Evolutionary conservation across 2,888 invertebrate species (phyloP), one percentile per base, ranked within the genome.

Genomic region (Sminthurides aquaticus): DNA sequence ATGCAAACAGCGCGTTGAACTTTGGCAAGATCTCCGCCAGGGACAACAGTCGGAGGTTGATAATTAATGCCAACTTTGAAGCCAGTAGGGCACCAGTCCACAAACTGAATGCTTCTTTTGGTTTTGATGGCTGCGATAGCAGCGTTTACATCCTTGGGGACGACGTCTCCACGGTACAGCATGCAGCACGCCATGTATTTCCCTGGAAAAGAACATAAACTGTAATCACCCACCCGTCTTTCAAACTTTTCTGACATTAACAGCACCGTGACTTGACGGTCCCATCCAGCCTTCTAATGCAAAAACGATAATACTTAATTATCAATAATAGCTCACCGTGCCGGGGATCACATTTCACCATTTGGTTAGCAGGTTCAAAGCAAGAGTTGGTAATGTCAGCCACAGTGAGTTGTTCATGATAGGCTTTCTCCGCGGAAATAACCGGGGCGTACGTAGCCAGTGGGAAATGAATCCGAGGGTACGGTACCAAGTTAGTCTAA

Each of bases 281-380:
- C n/a, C n/a, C n/a, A n/a, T n/a, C n/a, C n/a, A n/a, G n/a, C n/a
- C n/a, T n/a, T n/a, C n/a, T n/a, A 56, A 56, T 8, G 22, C n/a
- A 49, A 20, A 18, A 49, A n/a, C 3, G 22, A 3, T n/a, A 8
- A 49, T 20, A 22, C 22, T 49, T 49, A 3, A 49, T 49, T 2
- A 3, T 22, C 2, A 49, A 49, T n/a, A 3, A 22, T 20, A 49
- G 22, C 20, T 24, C 25, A 64, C 64, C 65, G 34, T 60, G 60
- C 2, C 60, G 24, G 1, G 60, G 60, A 27, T 64, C 64, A 28
- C 64, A 64, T 28, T 64, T 64, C 22, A 64, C 80, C 80, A 94
- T 93, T 84, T 95, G 94, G 82, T 92, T 93, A 76, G 91, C 90
- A 29, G 93, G 92, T 80, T 95, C 95, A 82, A 96, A 96, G 80